These are phyloP conservation scores for Phyllostomus hastatus DNA, from an alignment of 2,113 vertebrate species.

Conservation along the genomic window DNA sequence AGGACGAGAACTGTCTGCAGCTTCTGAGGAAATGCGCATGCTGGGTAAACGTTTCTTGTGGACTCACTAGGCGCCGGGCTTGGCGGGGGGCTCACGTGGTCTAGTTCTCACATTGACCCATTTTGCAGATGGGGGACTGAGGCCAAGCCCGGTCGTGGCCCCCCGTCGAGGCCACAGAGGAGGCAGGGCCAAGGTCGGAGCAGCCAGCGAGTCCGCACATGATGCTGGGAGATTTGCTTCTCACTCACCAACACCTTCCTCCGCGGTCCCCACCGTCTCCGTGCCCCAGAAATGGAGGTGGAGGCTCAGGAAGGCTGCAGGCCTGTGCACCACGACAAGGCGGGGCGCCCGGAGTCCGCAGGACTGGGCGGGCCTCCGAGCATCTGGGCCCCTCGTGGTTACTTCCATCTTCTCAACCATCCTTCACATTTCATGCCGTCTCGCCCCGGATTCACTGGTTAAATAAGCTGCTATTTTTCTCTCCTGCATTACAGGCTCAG, in stretches of 20 bases:
- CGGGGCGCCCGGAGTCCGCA: fast-evolving
- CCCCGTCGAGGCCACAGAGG: fast-evolving
- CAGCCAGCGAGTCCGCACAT: too few relatives aligned
- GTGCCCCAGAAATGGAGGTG: neutral
- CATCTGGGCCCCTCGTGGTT: neutral
- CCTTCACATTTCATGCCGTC: neutral
- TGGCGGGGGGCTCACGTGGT: fast-evolving
- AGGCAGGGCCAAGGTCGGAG: neutral
- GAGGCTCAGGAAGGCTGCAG: too few relatives aligned
- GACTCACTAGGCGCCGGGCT: fast-evolving
- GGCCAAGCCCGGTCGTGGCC: neutral
- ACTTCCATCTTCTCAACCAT: neutral
- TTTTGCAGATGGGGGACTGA: neutral
- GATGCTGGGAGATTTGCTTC: fast-evolving
- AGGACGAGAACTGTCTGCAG: neutral
- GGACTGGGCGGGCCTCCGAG: fast-evolving
- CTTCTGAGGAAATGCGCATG: fast-evolving
- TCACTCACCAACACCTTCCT: fast-evolving
- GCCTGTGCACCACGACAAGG: fast-evolving
- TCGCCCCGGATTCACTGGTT: slow-evolving; percentile 52
- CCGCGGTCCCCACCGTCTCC: fast-evolving
- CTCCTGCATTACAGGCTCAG: slow-evolving; percentile 1
- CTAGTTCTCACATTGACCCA: neutral
- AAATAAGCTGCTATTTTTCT: slow-evolving; percentile 71
- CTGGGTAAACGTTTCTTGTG: fast-evolving